Evolutionary conservation across 1,140 invertebrate genomes (phyloP), one percentile per base, ranked within the genome.

Genomic region (Aphaenogaster ashmeadi): DNA sequence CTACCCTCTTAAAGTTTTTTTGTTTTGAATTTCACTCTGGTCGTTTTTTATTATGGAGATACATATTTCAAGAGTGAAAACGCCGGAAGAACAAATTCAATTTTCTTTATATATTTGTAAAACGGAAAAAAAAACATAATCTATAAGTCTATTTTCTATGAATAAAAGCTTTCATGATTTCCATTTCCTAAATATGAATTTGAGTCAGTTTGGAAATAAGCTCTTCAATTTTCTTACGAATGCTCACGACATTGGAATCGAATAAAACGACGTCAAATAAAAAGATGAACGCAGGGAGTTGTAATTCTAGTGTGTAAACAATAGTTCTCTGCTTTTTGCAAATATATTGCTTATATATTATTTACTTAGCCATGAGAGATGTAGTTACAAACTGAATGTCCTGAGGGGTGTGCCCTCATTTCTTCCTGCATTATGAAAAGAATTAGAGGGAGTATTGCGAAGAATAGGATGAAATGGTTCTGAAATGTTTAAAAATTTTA

Each of bases 141-240:
- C 5, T 6, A 13, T 5, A 66, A n/a, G 18, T 38, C 3, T 38
- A 15, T 15, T 62, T 62, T 66, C 18, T 6, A n/a, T 38, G 0
- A n/a, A 18, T 6, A 2, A 13, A 56, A 75, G 9, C 36, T 56
- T 36, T 21, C 8, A 6, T 18, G 44, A n/a, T n/a, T 56, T 21
- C 8, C 18, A 41, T 75, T 38, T 75, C 7, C 18, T 38, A 56
- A 75, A 56, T 56, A 36, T 56, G 33, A 1, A 75, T 54, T 50
- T 69, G 3, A 44, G 67, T 33, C 21, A 47, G 36, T n/a, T 71
- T 71, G 18, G 36, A 54, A 75, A 38, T 56, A n/a, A 54, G 52
- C 3, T 56, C 11, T 13, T 15, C 41, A 50, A 47, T 71, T 27
- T 18, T 18, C 5, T 33, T 50, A 21, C 9, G 18, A 74, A 74